phyloP scores from a whole-genome alignment of 2,888 invertebrate species.

The Agriopis aurantiaria region DNA sequence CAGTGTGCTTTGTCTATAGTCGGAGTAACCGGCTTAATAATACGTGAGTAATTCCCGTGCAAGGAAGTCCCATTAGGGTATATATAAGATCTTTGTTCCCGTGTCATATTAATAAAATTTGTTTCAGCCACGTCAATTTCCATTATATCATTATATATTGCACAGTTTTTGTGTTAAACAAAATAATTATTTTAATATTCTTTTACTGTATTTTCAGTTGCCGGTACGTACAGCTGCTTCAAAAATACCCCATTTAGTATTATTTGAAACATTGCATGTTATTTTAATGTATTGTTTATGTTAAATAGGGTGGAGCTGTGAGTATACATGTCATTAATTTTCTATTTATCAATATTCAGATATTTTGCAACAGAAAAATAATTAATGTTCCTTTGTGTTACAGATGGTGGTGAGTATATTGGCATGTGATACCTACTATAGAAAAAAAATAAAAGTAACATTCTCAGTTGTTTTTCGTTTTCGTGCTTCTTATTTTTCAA shows the following conservation, averaged over 20 bases:
- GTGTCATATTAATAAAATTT: too few species aligned
- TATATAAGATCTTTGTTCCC: too few species aligned
- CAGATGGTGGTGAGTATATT: constrained; percentile 22
- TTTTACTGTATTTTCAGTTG: constrained; percentile 13
- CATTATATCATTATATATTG: too few species aligned
- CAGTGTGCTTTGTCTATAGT: too few species aligned
- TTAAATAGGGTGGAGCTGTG: constrained; percentile 8
- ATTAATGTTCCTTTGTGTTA: neutral
- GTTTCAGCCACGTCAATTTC: too few species aligned
- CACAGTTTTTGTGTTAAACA: neutral
- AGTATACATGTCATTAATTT: neutral
- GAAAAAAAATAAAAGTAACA: neutral
- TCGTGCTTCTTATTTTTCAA: too few species aligned
- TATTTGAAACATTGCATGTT: constrained; percentile 7
- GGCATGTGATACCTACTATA: neutral
- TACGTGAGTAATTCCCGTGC: too few species aligned
- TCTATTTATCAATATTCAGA: neutral
- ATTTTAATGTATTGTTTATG: neutral
- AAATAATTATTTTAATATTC: neutral
- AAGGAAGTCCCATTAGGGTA: too few species aligned
- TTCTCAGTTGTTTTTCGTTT: too few species aligned
- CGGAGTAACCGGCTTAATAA: too few species aligned
- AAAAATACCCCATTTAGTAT: neutral
- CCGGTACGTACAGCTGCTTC: constrained; percentile 9
- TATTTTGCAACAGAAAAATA: neutral